phyloP scores from a whole-genome alignment of 2,113 vertebrate species.

The Pedetes capensis region DNA sequence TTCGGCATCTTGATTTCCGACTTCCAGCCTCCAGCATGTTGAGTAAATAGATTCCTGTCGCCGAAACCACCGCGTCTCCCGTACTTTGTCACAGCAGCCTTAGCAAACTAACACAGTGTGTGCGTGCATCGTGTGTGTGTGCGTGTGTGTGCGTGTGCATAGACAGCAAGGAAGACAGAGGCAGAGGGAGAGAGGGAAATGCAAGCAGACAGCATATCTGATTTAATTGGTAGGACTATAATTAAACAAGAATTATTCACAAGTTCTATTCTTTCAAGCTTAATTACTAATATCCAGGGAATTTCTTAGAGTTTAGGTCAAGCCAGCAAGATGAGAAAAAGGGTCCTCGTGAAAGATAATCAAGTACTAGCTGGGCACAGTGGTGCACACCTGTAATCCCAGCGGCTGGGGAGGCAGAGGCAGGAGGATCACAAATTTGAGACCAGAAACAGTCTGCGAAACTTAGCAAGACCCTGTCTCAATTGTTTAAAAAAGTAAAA shows the following conservation, averaged over 20 bases:
- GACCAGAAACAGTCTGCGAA: too few relatives aligned
- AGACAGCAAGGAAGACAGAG: too few relatives aligned
- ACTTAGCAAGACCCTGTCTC: too few relatives aligned
- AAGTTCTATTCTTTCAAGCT: not conserved
- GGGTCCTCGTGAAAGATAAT: too few relatives aligned
- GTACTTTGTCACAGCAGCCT: not conserved
- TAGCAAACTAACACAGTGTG: accelerated
- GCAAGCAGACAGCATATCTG: not conserved
- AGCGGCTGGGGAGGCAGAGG: too few relatives aligned
- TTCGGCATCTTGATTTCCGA: accelerated
- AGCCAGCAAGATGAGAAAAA: not conserved
- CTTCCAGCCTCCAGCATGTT: not conserved
- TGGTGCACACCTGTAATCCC: too few relatives aligned
- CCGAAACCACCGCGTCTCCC: not conserved
- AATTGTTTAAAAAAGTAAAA: too few relatives aligned
- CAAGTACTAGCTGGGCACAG: too few relatives aligned
- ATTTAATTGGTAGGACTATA: not conserved
- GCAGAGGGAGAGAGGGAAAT: not conserved
- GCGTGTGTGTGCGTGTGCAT: too few relatives aligned
- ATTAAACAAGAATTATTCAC: not conserved
- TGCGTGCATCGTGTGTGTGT: accelerated
- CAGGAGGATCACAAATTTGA: too few relatives aligned
- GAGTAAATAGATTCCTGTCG: not conserved
- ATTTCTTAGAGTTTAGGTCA: not conserved
- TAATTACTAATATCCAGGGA: too few relatives aligned